A percentile compares a stretch with the other conserved stretches of the same genome.
phyloP scores from a whole-genome alignment of 2,113 vertebrate genomes.

The Vicugna pacos region DNA sequence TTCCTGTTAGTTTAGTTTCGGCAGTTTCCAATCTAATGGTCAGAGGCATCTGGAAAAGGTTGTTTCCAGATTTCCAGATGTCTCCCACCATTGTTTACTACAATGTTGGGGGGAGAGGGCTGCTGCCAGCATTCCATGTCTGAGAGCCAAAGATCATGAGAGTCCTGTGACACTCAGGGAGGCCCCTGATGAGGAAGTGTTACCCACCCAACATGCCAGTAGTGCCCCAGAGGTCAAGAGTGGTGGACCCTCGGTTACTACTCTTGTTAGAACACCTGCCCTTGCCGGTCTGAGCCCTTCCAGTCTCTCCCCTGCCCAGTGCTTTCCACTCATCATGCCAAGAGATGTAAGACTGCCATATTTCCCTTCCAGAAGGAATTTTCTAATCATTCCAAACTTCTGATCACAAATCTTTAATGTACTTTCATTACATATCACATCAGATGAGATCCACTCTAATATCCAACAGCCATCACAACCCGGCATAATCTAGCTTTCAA shows the following conservation, averaged over 20 bases:
- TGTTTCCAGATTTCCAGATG: too few relatives aligned
- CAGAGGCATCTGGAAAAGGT: neutral
- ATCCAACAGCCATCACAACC: too few relatives aligned
- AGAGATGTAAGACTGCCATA: neutral
- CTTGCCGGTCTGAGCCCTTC: neutral
- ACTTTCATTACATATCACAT: neutral
- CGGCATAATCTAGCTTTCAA: neutral
- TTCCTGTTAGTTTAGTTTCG: neutral
- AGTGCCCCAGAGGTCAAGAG: neutral
- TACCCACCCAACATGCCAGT: neutral
- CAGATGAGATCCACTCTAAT: neutral
- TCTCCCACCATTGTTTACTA: neutral
- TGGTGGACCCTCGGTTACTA: neutral
- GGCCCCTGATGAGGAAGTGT: neutral
- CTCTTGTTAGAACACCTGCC: neutral
- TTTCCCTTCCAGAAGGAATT: neutral
- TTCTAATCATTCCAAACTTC: neutral
- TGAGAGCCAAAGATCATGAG: neutral
- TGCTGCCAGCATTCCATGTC: neutral
- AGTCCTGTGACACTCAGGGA: neutral
- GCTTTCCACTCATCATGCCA: neutral
- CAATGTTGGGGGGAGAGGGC: rapidly evolving
- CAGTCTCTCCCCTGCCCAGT: rapidly evolving
- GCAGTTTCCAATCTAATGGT: neutral
- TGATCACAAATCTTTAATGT: neutral